Evolutionary conservation across 2,113 vertebrate genomes (phyloP).

Genomic region (Heptranchias perlo): DNA sequence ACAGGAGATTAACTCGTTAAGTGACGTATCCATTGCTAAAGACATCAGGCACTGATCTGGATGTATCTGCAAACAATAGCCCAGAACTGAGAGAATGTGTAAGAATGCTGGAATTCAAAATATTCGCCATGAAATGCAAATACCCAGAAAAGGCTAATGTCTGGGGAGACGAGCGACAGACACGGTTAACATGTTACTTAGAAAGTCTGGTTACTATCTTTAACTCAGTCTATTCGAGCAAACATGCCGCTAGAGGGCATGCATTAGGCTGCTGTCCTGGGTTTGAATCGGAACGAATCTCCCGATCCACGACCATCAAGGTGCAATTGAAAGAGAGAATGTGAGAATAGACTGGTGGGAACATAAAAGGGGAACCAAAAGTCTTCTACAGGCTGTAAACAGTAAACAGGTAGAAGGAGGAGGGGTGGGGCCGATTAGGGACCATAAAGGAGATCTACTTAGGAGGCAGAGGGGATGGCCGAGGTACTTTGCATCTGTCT

Average conservation of each 20-base stretch:
- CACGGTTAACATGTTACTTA: constrained; percentile 25
- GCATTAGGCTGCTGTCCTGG: not conserved
- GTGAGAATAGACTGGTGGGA: too few relatives aligned
- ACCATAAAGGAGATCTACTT: too few relatives aligned
- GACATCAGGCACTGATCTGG: not conserved
- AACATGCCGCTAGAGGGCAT: not conserved
- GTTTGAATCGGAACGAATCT: not conserved
- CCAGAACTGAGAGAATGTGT: not conserved
- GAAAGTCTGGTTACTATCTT: constrained; percentile 10
- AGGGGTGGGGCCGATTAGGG: too few relatives aligned
- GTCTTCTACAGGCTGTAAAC: too few relatives aligned
- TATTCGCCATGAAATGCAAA: not conserved
- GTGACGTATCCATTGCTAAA: not conserved
- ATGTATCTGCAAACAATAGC: not conserved
- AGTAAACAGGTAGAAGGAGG: too few relatives aligned
- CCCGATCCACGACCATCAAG: not conserved
- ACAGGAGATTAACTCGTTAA: constrained; percentile 19
- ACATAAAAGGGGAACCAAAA: too few relatives aligned
- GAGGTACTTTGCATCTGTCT: too few relatives aligned
- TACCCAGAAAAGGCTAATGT: not conserved
- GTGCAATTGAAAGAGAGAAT: too few relatives aligned
- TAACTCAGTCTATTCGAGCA: not conserved
- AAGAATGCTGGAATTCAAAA: not conserved
- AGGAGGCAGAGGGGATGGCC: too few relatives aligned
- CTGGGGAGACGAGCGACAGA: not conserved